Evolutionary conservation across 1,140 invertebrate species (phyloP), one percentile per base, ranked within the genome.

Genomic region (Sarcophaga bullata): DNA sequence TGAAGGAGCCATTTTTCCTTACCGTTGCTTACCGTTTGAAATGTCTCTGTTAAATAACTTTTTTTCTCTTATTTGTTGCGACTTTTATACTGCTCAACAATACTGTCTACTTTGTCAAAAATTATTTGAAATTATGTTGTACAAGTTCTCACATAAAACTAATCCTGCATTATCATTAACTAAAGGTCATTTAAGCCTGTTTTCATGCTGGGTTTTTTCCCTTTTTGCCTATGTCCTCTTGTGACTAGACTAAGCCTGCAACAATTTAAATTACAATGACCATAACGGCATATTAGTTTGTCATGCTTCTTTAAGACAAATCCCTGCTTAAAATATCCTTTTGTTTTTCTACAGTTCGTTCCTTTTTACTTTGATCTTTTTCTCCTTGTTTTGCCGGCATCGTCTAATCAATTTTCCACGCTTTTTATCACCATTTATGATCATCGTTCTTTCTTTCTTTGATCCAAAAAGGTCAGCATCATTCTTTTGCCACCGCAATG

Each of bases 91-190:
- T 19, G 4, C 0, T 13, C 11, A 4, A 4, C 13, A 15, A 62
- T n/a, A 17, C 17, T n/a, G 4, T 68, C 7, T 19, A n/a, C 10
- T 68, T 76, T 17, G n/a, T 50, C 75, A 52, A 52, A 46, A 9
- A 52, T 76, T 47, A 76, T 52, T 78, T 78, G 48, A 78, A 37
- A 37, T 37, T 78, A 52, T 78, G 48, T 78, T 48, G n/a, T 9
- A 50, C 75, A 78, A 50, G 19, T 52, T 1, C 25, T 37, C 25
- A 37, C 4, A n/a, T 78, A 50, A 49, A 76, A 17, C 48, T 52
- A 78, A 78, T 52, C 75, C 75, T 78, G 50, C 75, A 78, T 78
- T 78, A 78, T 78, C 75, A 78, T 78, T 78, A 78, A 78, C 75
- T 78, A 50, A 78, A 78, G 75, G 75, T 78, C 48, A 78, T 78